Evolutionary conservation across 2,797 vertebrate species (phyloP).

Genomic region (Dipus sagitta): DNA sequence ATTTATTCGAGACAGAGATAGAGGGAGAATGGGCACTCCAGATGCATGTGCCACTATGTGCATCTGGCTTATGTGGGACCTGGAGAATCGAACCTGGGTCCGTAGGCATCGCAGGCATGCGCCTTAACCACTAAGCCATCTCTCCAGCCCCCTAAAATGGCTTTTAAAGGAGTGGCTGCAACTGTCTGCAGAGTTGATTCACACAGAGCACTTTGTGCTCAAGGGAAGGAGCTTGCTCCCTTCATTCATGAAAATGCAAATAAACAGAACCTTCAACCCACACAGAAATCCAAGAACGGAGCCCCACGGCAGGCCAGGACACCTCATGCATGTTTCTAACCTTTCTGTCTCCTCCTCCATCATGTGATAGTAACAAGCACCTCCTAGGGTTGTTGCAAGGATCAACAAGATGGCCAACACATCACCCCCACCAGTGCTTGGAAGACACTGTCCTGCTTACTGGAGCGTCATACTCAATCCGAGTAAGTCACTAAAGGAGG

Average conservation of each 20-base stretch:
- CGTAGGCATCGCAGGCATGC: too few species aligned
- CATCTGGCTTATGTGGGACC: too few species aligned
- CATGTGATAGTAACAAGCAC: too few species aligned
- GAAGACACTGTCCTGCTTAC: background rate
- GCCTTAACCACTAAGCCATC: too few species aligned
- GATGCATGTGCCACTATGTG: too few species aligned
- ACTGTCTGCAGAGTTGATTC: background rate
- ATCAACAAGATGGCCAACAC: background rate
- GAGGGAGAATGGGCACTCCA: too few species aligned
- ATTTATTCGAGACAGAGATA: too few species aligned
- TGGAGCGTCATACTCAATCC: background rate
- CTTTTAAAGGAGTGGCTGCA: constrained; percentile 10
- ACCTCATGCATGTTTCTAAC: background rate
- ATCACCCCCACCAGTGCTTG: background rate
- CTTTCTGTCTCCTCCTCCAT: background rate
- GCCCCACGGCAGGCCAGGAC: background rate
- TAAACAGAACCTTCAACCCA: background rate
- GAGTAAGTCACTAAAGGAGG: background rate
- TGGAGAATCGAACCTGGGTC: too few species aligned
- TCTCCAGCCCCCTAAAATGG: background rate
- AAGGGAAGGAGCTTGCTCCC: background rate
- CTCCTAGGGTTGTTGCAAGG: background rate
- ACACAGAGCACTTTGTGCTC: background rate
- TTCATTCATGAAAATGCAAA: background rate
- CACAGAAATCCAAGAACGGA: background rate